phyloP scores from a whole-genome alignment of 2,113 vertebrate species.

The Eolophus roseicapilla region DNA sequence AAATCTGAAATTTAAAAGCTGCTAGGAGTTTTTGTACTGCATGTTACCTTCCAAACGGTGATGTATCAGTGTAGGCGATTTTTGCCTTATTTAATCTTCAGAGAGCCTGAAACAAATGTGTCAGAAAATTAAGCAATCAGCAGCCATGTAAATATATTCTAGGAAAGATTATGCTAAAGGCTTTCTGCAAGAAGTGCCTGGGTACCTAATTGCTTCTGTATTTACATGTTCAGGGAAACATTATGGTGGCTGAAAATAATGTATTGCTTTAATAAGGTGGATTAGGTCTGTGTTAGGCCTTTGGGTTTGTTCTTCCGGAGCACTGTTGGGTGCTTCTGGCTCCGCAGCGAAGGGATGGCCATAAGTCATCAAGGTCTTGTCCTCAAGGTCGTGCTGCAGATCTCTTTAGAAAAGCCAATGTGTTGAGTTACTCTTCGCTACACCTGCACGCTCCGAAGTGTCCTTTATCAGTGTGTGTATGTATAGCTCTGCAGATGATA shows the following conservation, averaged over 20 bases:
- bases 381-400: constrained; percentile 40
- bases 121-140: constrained; percentile 63
- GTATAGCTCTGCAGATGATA: background rate
- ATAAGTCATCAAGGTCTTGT: constrained; percentile 7
- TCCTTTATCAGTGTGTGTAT: background rate
- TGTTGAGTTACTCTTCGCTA: background rate
- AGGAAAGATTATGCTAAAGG: constrained; percentile 49
- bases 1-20: constrained; percentile 27
- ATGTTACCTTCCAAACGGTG: background rate
- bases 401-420: background rate
- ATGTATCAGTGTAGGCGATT: background rate
- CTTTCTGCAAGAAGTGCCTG: constrained; percentile 34
- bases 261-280: constrained; percentile 18
- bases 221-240: constrained; percentile 61
- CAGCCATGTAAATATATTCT: constrained; percentile 46
- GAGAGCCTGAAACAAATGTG: background rate
- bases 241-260: constrained; percentile 16
- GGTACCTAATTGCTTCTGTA: constrained; percentile 57
- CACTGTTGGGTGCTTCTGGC: background rate
- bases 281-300: background rate
- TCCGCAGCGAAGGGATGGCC: background rate
- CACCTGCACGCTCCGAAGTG: background rate
- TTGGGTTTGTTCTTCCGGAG: background rate
- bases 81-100: background rate
- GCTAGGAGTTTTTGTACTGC: background rate